Percentiles rank a stretch among this genome's conserved stretches.
Evolutionary conservation across 2,888 invertebrate genomes (phyloP).

Genomic region (Amphipoea lucens): DNA sequence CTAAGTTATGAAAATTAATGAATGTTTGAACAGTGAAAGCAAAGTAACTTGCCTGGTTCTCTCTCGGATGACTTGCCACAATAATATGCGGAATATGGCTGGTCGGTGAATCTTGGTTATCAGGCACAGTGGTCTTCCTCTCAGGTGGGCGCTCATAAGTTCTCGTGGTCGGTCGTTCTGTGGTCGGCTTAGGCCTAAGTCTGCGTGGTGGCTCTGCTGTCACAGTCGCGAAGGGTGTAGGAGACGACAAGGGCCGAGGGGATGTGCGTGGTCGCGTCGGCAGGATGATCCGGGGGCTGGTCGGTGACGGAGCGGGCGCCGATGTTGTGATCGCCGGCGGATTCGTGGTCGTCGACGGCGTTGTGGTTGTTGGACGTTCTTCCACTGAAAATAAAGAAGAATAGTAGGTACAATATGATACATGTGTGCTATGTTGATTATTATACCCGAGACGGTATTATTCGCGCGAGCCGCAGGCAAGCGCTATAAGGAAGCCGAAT

Average conservation of each 20-base stretch:
- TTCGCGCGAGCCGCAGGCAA: too few relatives aligned
- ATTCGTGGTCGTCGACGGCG: conserved; percentile 66
- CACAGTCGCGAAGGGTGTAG: conserved; percentile 74
- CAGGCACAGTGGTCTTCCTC: conserved; percentile 78
- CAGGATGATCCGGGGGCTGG: conserved; percentile 73
- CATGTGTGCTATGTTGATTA: too few relatives aligned
- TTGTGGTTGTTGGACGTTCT: conserved; percentile 81
- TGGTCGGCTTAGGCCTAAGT: conserved; percentile 75
- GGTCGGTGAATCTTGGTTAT: conserved; percentile 84
- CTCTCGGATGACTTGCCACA: conserved; percentile 93
- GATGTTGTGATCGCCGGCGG: conserved; percentile 66
- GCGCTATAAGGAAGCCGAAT: too few relatives aligned
- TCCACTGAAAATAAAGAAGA: conserved; percentile 78
- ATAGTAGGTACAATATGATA: neutral
- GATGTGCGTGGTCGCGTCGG: conserved; percentile 72
- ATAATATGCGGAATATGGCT: conserved; percentile 90
- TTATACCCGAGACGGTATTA: too few relatives aligned
- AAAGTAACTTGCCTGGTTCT: conserved; percentile 92
- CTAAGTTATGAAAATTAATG: neutral
- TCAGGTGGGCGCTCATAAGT: conserved; percentile 83
- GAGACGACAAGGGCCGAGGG: conserved; percentile 71
- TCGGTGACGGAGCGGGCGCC: conserved; percentile 59
- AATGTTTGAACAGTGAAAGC: neutral
- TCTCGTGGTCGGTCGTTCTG: conserved; percentile 83
- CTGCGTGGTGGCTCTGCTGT: conserved; percentile 70